A percentile compares a stretch with the other conserved stretches of the same genome.
Conservation (phyloP, 2,888 invertebrate species). For the Melinopterus prodromus region DNA sequence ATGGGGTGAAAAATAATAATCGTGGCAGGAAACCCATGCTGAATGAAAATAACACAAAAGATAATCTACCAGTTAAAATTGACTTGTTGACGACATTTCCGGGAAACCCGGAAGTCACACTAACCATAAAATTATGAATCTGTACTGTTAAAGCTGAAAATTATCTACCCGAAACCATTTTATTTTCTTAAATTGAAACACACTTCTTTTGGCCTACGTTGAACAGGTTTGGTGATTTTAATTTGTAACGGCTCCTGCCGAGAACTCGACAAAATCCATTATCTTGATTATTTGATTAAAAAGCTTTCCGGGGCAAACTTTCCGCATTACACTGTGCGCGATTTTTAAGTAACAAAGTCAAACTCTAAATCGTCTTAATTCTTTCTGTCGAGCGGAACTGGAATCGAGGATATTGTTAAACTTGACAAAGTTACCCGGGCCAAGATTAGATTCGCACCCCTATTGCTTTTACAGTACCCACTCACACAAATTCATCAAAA, state of each 20-base stretch:
- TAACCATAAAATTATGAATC: no score
- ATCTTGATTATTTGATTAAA: background rate
- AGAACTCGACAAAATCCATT: background rate
- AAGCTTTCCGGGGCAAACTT: background rate
- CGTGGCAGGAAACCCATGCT: no score
- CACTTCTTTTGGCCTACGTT: background rate
- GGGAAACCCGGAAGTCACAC: no score
- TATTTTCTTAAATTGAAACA: background rate
- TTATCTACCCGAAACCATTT: no score
- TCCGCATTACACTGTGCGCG: background rate
- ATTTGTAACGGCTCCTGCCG: background rate
- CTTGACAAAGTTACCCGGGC: background rate
- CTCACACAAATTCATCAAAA: background rate
- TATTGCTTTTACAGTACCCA: background rate
- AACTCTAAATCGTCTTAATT: background rate
- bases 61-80: no score
- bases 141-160: no score
- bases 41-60: no score
- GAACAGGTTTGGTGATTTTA: background rate
- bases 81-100: no score
- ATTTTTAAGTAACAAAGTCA: conserved; percentile 4
- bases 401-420: background rate
- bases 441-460: background rate
- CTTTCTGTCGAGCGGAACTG: background rate
- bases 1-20: no score